phyloP scores from a whole-genome alignment of 1,140 invertebrate species.

The Brachionus calyciflorus region DNA sequence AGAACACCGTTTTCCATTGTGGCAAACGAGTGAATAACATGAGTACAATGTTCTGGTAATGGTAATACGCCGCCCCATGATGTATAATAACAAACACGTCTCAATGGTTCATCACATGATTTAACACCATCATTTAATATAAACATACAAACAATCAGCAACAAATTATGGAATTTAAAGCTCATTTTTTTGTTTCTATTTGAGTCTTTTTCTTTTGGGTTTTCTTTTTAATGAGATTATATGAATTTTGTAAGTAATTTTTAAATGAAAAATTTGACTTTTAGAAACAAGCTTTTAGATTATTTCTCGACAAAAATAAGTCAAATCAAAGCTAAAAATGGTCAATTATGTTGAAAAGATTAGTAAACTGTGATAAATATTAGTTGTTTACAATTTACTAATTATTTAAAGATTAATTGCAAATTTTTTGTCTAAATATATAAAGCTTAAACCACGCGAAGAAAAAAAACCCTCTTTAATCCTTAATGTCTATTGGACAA shows the following conservation, averaged over 20 bases:
- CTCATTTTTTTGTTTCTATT: background rate
- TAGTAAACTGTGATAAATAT: constrained; percentile 23
- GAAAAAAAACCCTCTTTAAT: too few species aligned
- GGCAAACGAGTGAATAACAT: constrained; percentile 89
- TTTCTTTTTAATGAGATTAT: too few species aligned
- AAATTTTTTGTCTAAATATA: too few species aligned
- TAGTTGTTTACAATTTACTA: constrained; percentile 1
- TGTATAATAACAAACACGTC: constrained; percentile 68
- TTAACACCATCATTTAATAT: background rate
- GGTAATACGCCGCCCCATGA: constrained; percentile 53
- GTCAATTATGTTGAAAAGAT: constrained; percentile 13
- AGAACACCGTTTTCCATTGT: constrained; percentile 84
- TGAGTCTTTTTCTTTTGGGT: background rate
- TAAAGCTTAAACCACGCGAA: too few species aligned
- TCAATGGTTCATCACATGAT: constrained; percentile 15
- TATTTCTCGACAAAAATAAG: background rate
- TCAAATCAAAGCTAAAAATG: background rate
- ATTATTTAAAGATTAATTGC: constrained; percentile 31
- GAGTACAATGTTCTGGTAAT: constrained; percentile 89
- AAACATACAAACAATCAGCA: background rate
- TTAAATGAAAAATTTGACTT: constrained; percentile 38
- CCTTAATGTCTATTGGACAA: too few species aligned
- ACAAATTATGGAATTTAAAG: background rate
- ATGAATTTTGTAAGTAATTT: background rate
- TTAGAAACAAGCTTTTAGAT: background rate